phyloP scores from a whole-genome alignment of 2,113 vertebrate genomes.

The Dolichallabes microphthalmus region DNA sequence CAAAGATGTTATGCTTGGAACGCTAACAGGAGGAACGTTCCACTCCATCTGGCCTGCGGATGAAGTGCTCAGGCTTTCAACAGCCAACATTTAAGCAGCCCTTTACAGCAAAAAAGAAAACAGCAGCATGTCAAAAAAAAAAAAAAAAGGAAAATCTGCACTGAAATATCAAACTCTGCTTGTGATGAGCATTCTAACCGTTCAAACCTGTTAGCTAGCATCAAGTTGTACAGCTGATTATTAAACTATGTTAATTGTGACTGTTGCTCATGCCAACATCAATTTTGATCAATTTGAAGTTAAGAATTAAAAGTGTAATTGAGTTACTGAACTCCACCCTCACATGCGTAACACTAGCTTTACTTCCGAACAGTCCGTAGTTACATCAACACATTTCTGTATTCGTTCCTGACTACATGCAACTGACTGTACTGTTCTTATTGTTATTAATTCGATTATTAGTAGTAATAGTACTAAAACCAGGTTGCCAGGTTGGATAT shows the following conservation, averaged over 20 bases:
- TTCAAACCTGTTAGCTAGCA: neutral
- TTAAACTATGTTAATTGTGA: neutral
- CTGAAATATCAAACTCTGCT: neutral
- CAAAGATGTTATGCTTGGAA: slow-evolving; percentile 41
- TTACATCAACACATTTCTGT: neutral
- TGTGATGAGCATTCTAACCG: neutral
- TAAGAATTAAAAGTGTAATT: neutral
- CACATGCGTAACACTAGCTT: neutral
- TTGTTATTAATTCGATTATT: too few species aligned
- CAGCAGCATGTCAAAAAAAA: neutral
- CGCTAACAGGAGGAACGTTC: neutral
- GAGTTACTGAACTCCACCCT: neutral
- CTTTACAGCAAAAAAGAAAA: neutral
- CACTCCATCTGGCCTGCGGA: neutral
- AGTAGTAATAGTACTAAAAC: neutral
- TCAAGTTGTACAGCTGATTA: neutral
- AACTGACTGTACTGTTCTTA: neutral
- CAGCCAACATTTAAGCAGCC: neutral
- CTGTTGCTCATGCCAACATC: neutral
- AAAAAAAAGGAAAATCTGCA: slow-evolving; percentile 2
- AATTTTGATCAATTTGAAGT: neutral
- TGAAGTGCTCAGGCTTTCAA: slow-evolving; percentile 27
- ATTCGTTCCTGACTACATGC: neutral
- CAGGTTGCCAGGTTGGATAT: neutral
- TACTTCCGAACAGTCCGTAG: neutral